Evolutionary conservation across 2,113 vertebrate species (phyloP).

Genomic region (Notiomystis cincta): DNA sequence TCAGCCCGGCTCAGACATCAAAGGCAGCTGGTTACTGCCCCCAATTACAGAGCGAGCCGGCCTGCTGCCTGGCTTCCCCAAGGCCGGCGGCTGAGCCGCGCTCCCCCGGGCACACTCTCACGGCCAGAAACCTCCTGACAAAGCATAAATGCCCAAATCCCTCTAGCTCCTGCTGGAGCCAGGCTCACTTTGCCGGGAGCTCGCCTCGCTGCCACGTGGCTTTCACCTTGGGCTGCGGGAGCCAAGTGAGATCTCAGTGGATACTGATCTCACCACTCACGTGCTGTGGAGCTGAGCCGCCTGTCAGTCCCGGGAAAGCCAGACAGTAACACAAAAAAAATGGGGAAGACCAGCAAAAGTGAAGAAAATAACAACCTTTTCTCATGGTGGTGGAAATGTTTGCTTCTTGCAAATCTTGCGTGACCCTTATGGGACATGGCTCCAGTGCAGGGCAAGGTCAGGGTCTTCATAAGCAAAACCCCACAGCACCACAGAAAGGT

Average conservation of each 20-base stretch:
- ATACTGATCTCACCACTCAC: background rate
- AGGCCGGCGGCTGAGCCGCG: background rate
- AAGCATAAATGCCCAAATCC: background rate
- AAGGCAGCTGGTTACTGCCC: conserved; percentile 37
- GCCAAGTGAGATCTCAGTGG: fast-evolving
- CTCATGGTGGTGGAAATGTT: background rate
- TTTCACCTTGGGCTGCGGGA: background rate
- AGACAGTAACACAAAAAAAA: background rate
- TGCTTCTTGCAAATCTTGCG: background rate
- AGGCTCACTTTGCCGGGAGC: background rate
- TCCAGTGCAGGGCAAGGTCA: background rate
- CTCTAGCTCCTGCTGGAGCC: background rate
- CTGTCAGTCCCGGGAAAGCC: background rate
- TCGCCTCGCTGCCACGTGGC: fast-evolving
- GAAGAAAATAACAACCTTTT: background rate
- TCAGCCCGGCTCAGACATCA: conserved; percentile 46
- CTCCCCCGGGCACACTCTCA: fast-evolving
- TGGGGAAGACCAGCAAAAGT: background rate
- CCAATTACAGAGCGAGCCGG: background rate
- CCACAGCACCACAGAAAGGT: background rate
- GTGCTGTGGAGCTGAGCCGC: background rate
- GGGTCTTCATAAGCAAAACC: background rate
- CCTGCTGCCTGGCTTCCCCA: background rate
- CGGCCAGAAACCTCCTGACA: background rate
- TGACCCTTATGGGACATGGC: background rate